A percentile compares a stretch with the other conserved stretches of the same genome.
phyloP scores from a whole-genome alignment of 2,888 invertebrate genomes.

The Palloptera scutellata region DNA sequence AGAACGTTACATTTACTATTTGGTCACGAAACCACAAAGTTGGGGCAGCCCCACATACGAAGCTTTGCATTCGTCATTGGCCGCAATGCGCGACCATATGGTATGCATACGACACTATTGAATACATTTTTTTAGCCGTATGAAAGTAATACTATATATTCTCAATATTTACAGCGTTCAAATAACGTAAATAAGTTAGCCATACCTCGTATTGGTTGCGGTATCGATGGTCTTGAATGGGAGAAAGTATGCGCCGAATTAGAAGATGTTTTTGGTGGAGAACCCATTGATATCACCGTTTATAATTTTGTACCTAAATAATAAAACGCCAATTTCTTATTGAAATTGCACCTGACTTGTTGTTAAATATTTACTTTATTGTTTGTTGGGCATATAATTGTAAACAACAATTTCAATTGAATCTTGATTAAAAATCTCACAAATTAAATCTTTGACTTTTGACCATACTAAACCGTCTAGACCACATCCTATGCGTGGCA shows the following conservation, averaged over 20 bases:
- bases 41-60: slow-evolving; percentile 66
- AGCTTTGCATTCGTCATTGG: slow-evolving; percentile 64
- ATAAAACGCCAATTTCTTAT: neutral
- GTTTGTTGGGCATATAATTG: slow-evolving; percentile 54
- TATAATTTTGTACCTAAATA: slow-evolving; percentile 65
- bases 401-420: slow-evolving; percentile 66
- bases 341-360: neutral
- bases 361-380: neutral
- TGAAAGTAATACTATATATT: neutral
- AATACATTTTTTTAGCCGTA: neutral
- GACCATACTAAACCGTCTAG: slow-evolving; percentile 71
- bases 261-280: slow-evolving; percentile 65
- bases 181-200: slow-evolving; percentile 68
- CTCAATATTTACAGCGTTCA: slow-evolving; percentile 43
- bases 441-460: slow-evolving; percentile 67
- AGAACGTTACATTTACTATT: slow-evolving; percentile 67
- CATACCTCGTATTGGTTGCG: slow-evolving; percentile 74
- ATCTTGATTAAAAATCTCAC: slow-evolving; percentile 66
- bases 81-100: slow-evolving; percentile 61
- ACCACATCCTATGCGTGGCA: slow-evolving; percentile 74
- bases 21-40: slow-evolving; percentile 70
- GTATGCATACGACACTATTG: slow-evolving; percentile 37
- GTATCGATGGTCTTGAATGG: slow-evolving; percentile 73
- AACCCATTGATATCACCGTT: slow-evolving; percentile 66
- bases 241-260: slow-evolving; percentile 66